Evolutionary conservation across 2,797 vertebrate genomes (phyloP), one percentile per base, ranked within the genome.

Genomic region (Megalops cyprinoides): DNA sequence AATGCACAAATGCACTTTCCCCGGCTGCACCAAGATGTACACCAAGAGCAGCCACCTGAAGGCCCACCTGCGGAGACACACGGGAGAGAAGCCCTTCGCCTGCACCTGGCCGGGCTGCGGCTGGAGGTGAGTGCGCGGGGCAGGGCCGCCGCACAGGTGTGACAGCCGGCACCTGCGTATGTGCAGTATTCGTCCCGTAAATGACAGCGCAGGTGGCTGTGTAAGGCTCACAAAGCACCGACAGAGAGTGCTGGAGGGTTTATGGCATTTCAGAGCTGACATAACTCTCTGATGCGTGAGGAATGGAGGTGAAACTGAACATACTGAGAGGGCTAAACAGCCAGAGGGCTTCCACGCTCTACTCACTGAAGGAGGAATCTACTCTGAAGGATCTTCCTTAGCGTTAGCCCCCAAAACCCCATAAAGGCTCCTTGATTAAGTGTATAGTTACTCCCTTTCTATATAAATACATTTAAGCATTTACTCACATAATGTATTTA

Each of bases 1-100:
- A 96, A 98, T 98, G 97, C 97, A 99, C 91, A 98, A 97, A 92
- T 99, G 97, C 88, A 95, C 95, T 91, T 98, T 98, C 84, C 96
- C 96, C 0, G 97, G 97, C 81, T 99, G 97, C 91, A 96, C 94
- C 90, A 99, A 99, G 94, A 98, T 98, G 97, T 99, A 99, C 93
- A 98, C 97, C 12, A 99, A 99, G 90, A 99, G 97, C 93, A 99
- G 97, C 90, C 97, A 99, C 85, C 94, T 99, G 85, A 99, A 99
- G 91, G 97, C 97, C 46, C 97, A 99, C 87, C 94, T 98, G 88
- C 94, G 97, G 88, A 95, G 98, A 84, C 98, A 99, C 90, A 99
- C 98, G 0, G 98, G 98, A 73, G 98, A 99, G 93, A 98, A 99
- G 87, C 97, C 97, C 6, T 98, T 98, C 18, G 97, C 97, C 0